Percentiles rank a stretch among this genome's conserved stretches.
Conservation (phyloP, 2,113 vertebrate species). For the Circaetus gallicus region DNA sequence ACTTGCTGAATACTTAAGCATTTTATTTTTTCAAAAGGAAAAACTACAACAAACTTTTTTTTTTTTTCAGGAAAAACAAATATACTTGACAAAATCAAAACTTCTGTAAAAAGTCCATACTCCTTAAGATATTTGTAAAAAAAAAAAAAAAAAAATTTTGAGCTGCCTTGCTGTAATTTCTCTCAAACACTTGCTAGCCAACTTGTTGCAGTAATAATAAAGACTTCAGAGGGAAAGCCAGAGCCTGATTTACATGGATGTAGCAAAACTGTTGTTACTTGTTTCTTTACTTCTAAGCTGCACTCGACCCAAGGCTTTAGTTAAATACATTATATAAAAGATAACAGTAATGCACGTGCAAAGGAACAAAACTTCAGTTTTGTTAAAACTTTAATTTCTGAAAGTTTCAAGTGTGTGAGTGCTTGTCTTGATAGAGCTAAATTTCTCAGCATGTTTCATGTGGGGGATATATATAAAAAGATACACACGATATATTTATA, state of each 20-base stretch:
- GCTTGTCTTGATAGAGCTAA: neutral
- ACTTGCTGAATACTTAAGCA: neutral
- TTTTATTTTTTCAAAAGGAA: neutral
- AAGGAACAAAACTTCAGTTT: neutral
- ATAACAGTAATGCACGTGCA: neutral
- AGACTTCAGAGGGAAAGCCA: neutral
- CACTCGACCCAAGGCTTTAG: neutral
- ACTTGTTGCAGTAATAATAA: neutral
- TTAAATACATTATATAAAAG: neutral
- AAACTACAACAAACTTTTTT: neutral
- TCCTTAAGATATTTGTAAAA: neutral
- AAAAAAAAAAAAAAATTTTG: neutral
- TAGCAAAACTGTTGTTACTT: neutral
- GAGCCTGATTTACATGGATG: neutral
- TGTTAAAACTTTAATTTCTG: neutral
- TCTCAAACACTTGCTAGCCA: neutral
- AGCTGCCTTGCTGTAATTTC: neutral
- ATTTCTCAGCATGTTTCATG: neutral
- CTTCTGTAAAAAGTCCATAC: fast-evolving
- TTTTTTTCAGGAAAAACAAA: neutral
- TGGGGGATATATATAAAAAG: too few relatives aligned
- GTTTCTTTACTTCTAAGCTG: neutral
- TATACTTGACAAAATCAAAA: neutral
- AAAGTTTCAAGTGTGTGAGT: neutral
- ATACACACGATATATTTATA: neutral